These are phyloP conservation scores for Leucosticte australis DNA, from an alignment of 2,113 vertebrate genomes.

Conservation along the genomic window DNA sequence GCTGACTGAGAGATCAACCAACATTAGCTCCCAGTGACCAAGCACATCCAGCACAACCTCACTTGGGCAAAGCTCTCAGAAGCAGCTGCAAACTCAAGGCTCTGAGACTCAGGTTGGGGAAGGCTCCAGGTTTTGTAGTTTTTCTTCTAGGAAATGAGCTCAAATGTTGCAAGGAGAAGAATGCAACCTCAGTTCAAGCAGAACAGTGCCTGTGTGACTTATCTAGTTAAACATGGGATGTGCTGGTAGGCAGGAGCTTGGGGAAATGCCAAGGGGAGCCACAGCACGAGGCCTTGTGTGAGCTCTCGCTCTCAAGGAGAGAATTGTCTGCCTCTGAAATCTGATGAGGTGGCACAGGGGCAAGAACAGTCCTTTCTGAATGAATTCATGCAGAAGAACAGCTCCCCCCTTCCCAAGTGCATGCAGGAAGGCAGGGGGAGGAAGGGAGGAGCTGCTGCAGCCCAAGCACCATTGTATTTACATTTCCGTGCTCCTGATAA, in stretches of 20 bases:
- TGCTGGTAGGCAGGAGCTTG: neutral
- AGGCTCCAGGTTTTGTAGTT: accelerated
- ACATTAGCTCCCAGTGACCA: neutral
- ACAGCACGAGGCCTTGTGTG: neutral
- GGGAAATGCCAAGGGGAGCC: neutral
- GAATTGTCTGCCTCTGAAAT: neutral
- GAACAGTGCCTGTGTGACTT: neutral
- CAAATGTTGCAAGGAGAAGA: neutral
- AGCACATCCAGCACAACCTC: neutral
- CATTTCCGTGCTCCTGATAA: constrained; percentile 11
- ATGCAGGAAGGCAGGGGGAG: constrained; percentile 49
- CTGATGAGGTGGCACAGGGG: neutral
- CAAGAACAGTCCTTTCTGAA: neutral
- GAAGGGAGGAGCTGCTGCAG: constrained; percentile 56
- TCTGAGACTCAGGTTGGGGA: neutral
- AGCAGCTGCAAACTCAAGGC: accelerated
- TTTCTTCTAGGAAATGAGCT: neutral
- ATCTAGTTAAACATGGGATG: neutral
- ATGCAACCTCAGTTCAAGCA: accelerated
- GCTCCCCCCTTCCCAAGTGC: neutral
- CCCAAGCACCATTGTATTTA: constrained; percentile 43
- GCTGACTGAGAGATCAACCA: neutral
- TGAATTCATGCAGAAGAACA: neutral
- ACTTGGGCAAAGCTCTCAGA: neutral
- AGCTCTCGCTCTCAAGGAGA: neutral